Evolutionary conservation across 2,113 vertebrate species (phyloP).

Genomic region (Triplophysa dalaica): DNA sequence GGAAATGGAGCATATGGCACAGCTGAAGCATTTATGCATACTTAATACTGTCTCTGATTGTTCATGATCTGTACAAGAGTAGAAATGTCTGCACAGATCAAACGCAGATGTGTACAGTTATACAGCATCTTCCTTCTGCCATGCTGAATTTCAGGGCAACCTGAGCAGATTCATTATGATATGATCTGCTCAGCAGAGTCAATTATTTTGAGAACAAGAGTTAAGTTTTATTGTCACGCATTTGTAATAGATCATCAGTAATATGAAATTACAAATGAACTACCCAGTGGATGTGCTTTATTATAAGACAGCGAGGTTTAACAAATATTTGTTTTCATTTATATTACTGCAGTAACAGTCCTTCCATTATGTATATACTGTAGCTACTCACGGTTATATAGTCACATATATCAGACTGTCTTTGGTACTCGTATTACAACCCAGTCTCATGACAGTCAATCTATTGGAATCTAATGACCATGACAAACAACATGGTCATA

Average conservation of each 20-base stretch:
- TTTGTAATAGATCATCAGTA: not conserved
- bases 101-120: conserved; percentile 30
- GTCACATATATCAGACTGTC: too few relatives aligned
- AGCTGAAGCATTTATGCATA: conserved; percentile 26
- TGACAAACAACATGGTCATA: too few relatives aligned
- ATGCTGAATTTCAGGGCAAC: not conserved
- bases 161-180: not conserved
- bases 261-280: too few relatives aligned
- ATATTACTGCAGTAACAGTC: too few relatives aligned
- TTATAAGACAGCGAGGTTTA: too few relatives aligned
- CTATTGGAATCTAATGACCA: too few relatives aligned
- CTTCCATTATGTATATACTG: too few relatives aligned
- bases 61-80: conserved; percentile 15
- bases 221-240: not conserved
- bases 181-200: not conserved
- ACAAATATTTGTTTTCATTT: too few relatives aligned
- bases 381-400: too few relatives aligned
- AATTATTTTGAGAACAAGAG: not conserved
- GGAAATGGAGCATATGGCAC: conserved; percentile 16
- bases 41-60: conserved; percentile 4
- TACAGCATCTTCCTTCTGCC: not conserved
- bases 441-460: too few relatives aligned
- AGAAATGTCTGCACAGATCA: not conserved
- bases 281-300: too few relatives aligned
- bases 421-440: too few relatives aligned